Conservation (phyloP, 1,140 invertebrate genomes). For the Tetramorium parvispinum region DNA sequence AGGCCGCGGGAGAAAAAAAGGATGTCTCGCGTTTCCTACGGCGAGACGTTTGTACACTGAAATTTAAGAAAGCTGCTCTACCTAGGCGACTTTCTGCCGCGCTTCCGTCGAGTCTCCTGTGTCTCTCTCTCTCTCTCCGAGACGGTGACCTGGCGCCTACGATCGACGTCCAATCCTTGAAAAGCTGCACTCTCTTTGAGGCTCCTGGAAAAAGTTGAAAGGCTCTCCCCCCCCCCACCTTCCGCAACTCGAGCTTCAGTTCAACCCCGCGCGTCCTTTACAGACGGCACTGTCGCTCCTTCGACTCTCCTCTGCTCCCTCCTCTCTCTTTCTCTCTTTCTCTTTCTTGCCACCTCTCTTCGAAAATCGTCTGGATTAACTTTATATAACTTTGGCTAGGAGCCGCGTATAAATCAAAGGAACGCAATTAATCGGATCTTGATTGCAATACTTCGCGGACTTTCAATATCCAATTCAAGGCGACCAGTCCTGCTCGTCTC, state of each 20-base stretch:
- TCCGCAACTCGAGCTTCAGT: slow-evolving; percentile 21
- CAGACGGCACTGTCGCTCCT: background rate
- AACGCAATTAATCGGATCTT: slow-evolving; percentile 72
- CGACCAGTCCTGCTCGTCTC: background rate
- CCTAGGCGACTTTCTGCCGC: background rate
- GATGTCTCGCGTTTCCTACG: background rate
- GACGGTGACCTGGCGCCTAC: slow-evolving; percentile 1
- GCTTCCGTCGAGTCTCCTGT: background rate
- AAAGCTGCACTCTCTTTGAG: slow-evolving; percentile 63
- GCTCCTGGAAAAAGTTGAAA: slow-evolving; percentile 61
- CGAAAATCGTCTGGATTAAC: slow-evolving; percentile 63
- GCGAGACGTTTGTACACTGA: slow-evolving; percentile 27
- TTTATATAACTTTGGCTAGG: slow-evolving; percentile 63
- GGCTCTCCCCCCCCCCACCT: background rate
- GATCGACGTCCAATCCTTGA: slow-evolving; percentile 51
- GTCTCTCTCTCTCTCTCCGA: background rate
- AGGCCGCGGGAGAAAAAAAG: background rate
- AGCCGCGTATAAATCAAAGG: slow-evolving; percentile 71
- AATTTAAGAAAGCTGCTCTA: slow-evolving; percentile 42
- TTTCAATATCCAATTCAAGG: slow-evolving; percentile 73
- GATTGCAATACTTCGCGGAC: slow-evolving; percentile 73
- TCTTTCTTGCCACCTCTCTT: background rate
- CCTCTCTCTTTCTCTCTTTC: background rate
- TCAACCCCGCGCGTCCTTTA: slow-evolving; percentile 21
- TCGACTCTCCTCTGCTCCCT: background rate